Base-by-base conservation (phyloP, 2,113 vertebrate genomes). In the Saguinus midas region DNA sequence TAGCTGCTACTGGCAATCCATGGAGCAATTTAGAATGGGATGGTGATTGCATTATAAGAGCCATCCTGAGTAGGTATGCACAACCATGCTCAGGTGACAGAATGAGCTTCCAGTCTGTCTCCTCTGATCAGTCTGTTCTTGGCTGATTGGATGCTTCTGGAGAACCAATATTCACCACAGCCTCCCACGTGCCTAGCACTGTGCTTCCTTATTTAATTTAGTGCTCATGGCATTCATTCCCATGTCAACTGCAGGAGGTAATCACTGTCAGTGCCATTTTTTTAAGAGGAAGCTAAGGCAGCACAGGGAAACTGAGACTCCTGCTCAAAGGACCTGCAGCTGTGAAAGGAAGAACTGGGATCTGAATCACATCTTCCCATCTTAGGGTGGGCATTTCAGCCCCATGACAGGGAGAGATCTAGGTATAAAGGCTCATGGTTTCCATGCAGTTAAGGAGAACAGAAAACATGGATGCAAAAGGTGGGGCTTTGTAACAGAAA, bases 381-480 rank as follows among this genome's bases (percentile, higher is more conserved):
- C 5, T 16, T 40, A 5, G 1, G 3, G 6, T n/a, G n/a, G n/a
- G 37, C 4, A 32, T 35, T 18, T 57, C n/a, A 82, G 32, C 29
- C 21, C 27, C 0, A 0, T 0, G 13, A 12, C n/a, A 9, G 4
- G 52, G 50, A 75, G 4, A 21, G 9, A 66, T 6, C 29, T 27
- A 6, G 20, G 48, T 35, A 88, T 6, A 84, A 35, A 37, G 0
- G 37, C 14, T 68, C 37, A 68, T 4, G 6, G 57, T 14, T 76
- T 75, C 48, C 76, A 58, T 72, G 43, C 3, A 18, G 29, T 5
- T 64, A 58, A 43, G 35, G 64, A 61, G 23, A 78, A 45, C 18
- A 89, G 55, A 82, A 75, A 58, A 86, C 2, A 35, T 1, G 3
- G 23, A 8, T 35, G 7, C 35, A 20, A 2, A 89, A 90, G 61